These are phyloP conservation scores for Melipona bicolor DNA, from an alignment of 2,888 invertebrate genomes.

Conservation along the genomic window DNA sequence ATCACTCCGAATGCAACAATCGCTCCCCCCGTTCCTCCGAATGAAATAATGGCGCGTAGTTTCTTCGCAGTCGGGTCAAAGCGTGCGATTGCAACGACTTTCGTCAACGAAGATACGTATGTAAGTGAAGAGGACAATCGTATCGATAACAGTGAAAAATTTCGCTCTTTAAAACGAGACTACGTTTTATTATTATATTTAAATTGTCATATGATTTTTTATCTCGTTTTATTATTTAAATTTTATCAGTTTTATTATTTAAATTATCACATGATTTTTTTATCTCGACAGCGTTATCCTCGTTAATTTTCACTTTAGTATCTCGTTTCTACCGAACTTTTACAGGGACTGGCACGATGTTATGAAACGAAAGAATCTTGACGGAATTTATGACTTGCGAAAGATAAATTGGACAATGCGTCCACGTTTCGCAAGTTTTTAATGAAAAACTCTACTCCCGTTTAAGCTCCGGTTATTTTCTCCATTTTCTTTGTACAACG, in stretches of 20 bases:
- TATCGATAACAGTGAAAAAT: no score
- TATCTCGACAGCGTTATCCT: neutral
- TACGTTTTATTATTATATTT: no score
- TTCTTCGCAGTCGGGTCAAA: no score
- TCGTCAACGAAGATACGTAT: no score
- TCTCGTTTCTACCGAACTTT: slow-evolving; percentile 9
- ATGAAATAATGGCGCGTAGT: neutral
- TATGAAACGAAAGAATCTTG: slow-evolving; percentile 31
- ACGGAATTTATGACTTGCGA: slow-evolving; percentile 32
- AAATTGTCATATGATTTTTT: neutral
- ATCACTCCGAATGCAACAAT: neutral
- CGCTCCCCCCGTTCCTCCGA: neutral
- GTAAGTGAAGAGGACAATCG: no score
- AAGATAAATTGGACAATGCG: slow-evolving; percentile 14
- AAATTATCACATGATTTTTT: neutral
- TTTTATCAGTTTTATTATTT: no score
- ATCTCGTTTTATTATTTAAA: no score
- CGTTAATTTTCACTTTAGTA: slow-evolving; percentile 36
- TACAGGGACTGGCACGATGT: neutral
- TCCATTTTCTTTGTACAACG: no score
- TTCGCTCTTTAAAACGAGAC: no score
- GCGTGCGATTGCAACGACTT: no score
- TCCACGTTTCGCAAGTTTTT: slow-evolving; percentile 3
- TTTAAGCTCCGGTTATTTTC: neutral
- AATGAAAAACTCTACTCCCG: slow-evolving; percentile 38